Evolutionary conservation across 1,140 invertebrate genomes (phyloP).

Genomic region (Periplaneta americana): DNA sequence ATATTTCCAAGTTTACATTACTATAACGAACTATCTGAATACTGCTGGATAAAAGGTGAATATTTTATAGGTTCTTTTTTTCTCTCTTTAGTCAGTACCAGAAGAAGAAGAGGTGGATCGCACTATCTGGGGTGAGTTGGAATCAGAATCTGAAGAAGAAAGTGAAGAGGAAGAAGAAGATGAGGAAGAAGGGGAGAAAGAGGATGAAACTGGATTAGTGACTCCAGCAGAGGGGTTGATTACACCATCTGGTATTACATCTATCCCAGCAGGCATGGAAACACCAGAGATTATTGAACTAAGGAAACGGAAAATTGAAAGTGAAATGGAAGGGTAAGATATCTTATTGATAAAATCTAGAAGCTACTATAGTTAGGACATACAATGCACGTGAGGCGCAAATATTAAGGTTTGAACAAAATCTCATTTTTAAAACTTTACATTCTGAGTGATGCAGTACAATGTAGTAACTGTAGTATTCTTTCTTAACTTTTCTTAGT

Average conservation of each 20-base stretch:
- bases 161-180: constrained; percentile 80
- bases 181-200: constrained; percentile 63
- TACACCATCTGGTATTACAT: constrained; percentile 93
- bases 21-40: no score
- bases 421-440: constrained; percentile 23
- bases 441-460: no score
- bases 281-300: constrained; percentile 98
- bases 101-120: constrained; percentile 90
- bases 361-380: no score
- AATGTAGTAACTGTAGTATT: no score
- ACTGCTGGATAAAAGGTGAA: no score
- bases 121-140: constrained; percentile 94
- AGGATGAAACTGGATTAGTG: constrained; percentile 64
- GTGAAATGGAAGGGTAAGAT: constrained; percentile 87
- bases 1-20: no score
- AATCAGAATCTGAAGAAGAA: constrained; percentile 91
- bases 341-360: no score
- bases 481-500: no score
- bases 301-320: constrained; percentile 94
- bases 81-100: constrained; percentile 37
- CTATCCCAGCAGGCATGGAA: constrained; percentile 92
- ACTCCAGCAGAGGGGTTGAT: constrained; percentile 84
- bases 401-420: no score
- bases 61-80: no score
- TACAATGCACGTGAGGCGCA: no score